Evolutionary conservation across 37 sponge, comb jelly and placozoan genomes (phyloP), one percentile per base, ranked within the genome.

Genomic region (Spongilla lacustris): DNA sequence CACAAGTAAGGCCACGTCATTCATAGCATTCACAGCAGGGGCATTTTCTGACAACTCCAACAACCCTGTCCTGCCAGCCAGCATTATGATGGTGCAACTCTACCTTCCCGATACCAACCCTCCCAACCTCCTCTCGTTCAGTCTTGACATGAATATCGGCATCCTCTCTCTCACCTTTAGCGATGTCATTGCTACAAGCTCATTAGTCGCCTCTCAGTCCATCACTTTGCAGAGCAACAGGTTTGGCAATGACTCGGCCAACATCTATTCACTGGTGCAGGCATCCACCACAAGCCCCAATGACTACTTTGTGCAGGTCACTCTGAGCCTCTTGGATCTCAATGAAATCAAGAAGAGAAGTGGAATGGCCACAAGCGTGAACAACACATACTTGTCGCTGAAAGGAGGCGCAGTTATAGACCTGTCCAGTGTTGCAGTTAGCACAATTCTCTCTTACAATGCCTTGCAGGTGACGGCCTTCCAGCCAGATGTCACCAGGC

Each of bases 131-230:
- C 78, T 92, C 5, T 79, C 66, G 48, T 97, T 84, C 46, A 84
- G 89, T 24, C 85, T 97, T 41, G 93, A 97, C 36, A 86, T 97
- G 91, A 88, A 97, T 85, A 67, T 82, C 26, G 95, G 93, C 29
- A 80, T 83, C 29, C 58, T 97, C 41, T 84, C 34, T 11, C 76
- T 97, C 6, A 82, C 90, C 14, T 97, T 95, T 69, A 81, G 91
- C 86, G 97, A 97, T 82, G 91, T 97, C 27, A 74, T 94, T 35
- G 92, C 90, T 46, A 66, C 73, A 19, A 66, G 29, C 46, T 86
- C 95, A 30, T 82, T 97, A 1, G 35, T 71, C 32, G 50, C 91
- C 12, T 58, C 58, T 17, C 81, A 84, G 76, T 89, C 76, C 81
- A 90, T 97, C 69, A 88, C 90, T 0, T 67, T 97, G n/a, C 97